phyloP scores from a whole-genome alignment of 2,888 invertebrate species.

The Nephrotoma flavescens region DNA sequence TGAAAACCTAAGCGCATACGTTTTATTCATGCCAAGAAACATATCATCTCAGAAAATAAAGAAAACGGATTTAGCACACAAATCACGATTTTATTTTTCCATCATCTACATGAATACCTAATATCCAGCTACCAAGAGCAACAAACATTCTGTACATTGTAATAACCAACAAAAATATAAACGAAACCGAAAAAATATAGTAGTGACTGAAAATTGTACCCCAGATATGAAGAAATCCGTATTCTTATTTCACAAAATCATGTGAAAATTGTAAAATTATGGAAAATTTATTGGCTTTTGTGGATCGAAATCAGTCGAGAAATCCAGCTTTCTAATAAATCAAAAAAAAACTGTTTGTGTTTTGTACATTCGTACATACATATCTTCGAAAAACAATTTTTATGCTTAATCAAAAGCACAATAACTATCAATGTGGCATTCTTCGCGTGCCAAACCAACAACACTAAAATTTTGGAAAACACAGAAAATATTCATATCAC shows the following conservation, averaged over 20 bases:
- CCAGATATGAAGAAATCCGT: background rate
- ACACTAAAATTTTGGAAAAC: background rate
- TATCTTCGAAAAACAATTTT: background rate
- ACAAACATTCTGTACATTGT: background rate
- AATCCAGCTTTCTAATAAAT: too few species aligned
- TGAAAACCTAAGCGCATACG: too few species aligned
- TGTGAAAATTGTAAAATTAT: background rate
- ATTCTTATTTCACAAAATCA: background rate
- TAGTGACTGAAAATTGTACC: background rate
- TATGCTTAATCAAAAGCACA: background rate
- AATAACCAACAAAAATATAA: background rate
- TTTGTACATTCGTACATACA: background rate
- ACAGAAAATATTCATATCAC: background rate
- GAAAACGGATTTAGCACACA: background rate
- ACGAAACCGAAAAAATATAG: background rate
- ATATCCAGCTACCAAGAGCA: background rate
- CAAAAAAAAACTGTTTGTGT: background rate
- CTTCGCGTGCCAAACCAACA: background rate
- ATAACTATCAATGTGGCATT: background rate
- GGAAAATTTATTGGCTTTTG: background rate
- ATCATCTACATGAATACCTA: background rate
- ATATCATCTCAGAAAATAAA: background rate
- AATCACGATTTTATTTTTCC: background rate
- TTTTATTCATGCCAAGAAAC: too few species aligned
- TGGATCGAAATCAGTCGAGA: too few species aligned